Conservation (phyloP, 1,140 invertebrate species). For the Aphaenogaster ashmeadi region DNA sequence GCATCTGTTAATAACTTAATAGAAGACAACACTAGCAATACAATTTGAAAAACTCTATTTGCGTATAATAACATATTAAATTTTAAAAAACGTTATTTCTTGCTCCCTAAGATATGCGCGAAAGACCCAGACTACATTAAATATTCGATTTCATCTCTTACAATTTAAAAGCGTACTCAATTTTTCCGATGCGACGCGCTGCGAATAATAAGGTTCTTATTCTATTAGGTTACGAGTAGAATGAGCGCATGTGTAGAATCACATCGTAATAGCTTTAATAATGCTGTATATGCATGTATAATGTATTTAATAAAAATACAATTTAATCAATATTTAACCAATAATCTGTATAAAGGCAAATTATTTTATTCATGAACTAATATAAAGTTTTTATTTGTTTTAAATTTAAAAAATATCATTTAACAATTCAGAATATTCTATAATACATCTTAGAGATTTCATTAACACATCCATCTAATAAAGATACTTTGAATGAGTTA, state of each 20-base stretch:
- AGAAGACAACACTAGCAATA: neutral
- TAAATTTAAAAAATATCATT: conserved; percentile 48
- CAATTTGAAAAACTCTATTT: neutral
- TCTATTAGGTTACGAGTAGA: neutral
- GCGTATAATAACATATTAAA: conserved; percentile 13
- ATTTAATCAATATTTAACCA: neutral
- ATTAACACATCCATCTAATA: neutral
- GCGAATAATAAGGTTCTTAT: conserved; percentile 26
- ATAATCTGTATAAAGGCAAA: no score
- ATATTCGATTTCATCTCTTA: conserved; percentile 49
- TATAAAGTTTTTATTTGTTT: conserved; percentile 31
- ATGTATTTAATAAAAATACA: conserved; percentile 5
- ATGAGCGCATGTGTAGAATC: neutral
- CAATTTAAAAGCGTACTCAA: conserved; percentile 53
- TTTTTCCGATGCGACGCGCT: conserved; percentile 40
- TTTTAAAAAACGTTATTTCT: conserved; percentile 33
- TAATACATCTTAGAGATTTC: neutral
- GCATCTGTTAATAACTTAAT: neutral
- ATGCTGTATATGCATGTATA: neutral
- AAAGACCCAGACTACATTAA: conserved; percentile 33
- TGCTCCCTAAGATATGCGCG: neutral
- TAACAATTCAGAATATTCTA: conserved; percentile 22
- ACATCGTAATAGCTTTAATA: neutral
- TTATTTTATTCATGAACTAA: neutral
- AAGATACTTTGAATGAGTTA: neutral